Conservation (phyloP, 2,888 invertebrate genomes). For the Phaonia tiefii region DNA sequence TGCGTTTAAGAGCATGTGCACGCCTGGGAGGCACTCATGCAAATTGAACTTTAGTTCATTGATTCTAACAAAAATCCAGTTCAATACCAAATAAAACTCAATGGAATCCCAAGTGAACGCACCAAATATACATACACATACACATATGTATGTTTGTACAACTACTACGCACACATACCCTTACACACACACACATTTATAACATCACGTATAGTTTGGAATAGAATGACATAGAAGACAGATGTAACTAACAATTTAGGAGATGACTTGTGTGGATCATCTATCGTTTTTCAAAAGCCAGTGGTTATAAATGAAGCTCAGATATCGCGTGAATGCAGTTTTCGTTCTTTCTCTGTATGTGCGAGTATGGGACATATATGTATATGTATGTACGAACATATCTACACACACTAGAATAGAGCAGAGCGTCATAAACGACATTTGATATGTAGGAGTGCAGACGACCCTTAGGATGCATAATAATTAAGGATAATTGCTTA, state of each 20-base stretch:
- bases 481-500: conserved; percentile 71
- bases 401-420: not conserved
- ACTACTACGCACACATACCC: conserved; percentile 40
- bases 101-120: conserved; percentile 58
- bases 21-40: conserved; percentile 58
- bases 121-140: too few species aligned
- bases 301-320: conserved; percentile 27
- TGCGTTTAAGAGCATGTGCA: conserved; percentile 27
- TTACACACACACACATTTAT: conserved; percentile 46
- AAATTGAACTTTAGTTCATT: conserved; percentile 64
- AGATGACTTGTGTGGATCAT: conserved; percentile 37
- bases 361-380: not conserved
- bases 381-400: not conserved
- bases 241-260: conserved; percentile 29
- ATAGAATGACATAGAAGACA: conserved; percentile 23
- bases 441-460: conserved; percentile 1
- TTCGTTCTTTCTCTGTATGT: not conserved
- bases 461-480: conserved; percentile 67
- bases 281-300: conserved; percentile 46
- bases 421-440: not conserved
- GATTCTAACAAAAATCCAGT: conserved; percentile 57
- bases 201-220: conserved; percentile 28
- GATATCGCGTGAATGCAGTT: not conserved
- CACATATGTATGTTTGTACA: too few species aligned
- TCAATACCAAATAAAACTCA: conserved; percentile 50